These are phyloP conservation scores for Terrapene triunguis DNA, from an alignment of 2,113 vertebrate species.

Conservation along the genomic window DNA sequence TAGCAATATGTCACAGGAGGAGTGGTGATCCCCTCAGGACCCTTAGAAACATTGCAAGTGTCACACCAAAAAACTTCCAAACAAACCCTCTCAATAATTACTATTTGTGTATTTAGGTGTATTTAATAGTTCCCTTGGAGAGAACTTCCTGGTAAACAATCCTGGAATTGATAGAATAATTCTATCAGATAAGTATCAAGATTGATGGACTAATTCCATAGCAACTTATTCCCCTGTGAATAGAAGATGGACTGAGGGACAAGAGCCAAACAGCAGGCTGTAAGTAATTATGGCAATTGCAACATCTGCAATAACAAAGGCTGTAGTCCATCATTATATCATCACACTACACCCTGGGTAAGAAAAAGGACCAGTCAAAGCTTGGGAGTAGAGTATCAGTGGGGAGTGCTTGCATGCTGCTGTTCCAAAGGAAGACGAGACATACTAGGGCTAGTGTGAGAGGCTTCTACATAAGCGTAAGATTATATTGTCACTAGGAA, in stretches of 20 bases:
- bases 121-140: conserved; percentile 5
- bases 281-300: conserved; percentile 25
- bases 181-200: conserved; percentile 9
- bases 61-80: neutral
- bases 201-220: conserved; percentile 46
- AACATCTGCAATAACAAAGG: conserved; percentile 12
- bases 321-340: neutral
- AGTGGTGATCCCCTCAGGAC: neutral
- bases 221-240: conserved; percentile 39
- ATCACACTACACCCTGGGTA: neutral
- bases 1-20: neutral
- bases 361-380: neutral
- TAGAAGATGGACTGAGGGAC: conserved; percentile 29
- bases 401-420: neutral
- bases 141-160: conserved; percentile 42
- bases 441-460: neutral
- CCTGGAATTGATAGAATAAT: conserved; percentile 35
- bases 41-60: neutral
- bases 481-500: neutral
- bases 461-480: neutral
- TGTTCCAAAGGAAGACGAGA: neutral
- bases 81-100: neutral
- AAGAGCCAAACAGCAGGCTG: conserved; percentile 40
- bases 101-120: neutral
- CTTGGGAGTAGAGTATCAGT: neutral